Conservation (phyloP, 2,113 vertebrate genomes). For the Chrysochloris asiatica region DNA sequence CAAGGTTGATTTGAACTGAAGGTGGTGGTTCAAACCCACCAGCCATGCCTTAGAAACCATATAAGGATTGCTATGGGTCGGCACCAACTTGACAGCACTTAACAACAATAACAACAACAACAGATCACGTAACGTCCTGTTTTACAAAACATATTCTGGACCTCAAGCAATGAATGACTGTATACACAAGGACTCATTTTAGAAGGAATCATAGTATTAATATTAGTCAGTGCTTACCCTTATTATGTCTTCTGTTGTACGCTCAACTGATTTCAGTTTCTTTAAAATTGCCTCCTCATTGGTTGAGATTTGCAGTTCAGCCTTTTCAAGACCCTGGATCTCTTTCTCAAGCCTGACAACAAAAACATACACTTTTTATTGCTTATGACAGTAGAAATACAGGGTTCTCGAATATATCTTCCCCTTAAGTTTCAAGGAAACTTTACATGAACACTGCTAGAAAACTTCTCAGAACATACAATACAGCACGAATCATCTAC, state of each 20-base stretch:
- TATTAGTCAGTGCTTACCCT: slow-evolving; percentile 86
- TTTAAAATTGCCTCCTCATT: slow-evolving; percentile 92
- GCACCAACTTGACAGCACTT: too few species aligned
- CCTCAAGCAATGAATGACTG: background rate
- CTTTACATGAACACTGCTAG: background rate
- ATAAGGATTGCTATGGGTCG: too few species aligned
- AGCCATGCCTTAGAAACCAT: too few species aligned
- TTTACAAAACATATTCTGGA: background rate
- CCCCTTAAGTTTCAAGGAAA: background rate
- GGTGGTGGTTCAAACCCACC: too few species aligned
- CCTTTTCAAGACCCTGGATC: slow-evolving; percentile 90
- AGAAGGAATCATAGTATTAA: slow-evolving; percentile 2
- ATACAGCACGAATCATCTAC: background rate
- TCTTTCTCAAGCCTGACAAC: slow-evolving; percentile 91
- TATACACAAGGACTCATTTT: background rate
- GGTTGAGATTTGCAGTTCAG: slow-evolving; percentile 91
- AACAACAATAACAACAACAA: too few species aligned
- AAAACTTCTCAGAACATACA: background rate
- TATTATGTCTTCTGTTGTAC: slow-evolving; percentile 94
- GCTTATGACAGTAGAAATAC: background rate
- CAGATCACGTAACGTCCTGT: background rate
- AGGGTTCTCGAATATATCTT: background rate
- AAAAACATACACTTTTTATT: slow-evolving; percentile 4
- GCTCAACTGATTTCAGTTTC: slow-evolving; percentile 93
- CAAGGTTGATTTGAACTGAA: too few species aligned